These are phyloP conservation scores for Trematomus bernacchii DNA, from an alignment of 2,797 vertebrate genomes.

Conservation along the genomic window DNA sequence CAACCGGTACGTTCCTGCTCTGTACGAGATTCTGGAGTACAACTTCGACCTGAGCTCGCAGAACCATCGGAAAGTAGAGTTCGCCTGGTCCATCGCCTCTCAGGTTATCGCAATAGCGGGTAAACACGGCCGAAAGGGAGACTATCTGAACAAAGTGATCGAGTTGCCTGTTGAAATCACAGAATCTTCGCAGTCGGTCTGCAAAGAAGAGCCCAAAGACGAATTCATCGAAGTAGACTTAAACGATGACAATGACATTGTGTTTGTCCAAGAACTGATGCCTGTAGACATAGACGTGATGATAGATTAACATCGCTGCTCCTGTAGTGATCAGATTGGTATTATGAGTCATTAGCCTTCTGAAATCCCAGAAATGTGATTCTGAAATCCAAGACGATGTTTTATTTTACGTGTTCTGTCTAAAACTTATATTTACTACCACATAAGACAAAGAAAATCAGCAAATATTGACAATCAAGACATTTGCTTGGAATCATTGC, in stretches of 20 bases:
- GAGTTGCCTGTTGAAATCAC: slow-evolving; percentile 44
- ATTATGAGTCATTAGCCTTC: too few species aligned
- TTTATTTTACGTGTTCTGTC: too few species aligned
- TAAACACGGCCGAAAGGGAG: slow-evolving; percentile 3
- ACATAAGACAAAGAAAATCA: too few species aligned
- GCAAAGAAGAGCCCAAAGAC: slow-evolving; percentile 47
- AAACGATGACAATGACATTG: neutral
- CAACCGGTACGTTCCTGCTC: slow-evolving; percentile 31
- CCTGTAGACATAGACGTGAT: slow-evolving; percentile 61
- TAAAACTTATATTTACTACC: too few species aligned
- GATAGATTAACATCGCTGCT: slow-evolving; percentile 3
- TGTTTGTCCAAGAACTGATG: slow-evolving; percentile 55
- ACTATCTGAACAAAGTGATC: slow-evolving; percentile 38
- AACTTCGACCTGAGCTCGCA: slow-evolving; percentile 63
- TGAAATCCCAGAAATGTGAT: too few species aligned
- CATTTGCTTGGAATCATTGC: too few species aligned
- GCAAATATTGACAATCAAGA: too few species aligned
- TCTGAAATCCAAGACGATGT: too few species aligned
- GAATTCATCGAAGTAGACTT: neutral
- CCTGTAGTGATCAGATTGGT: too few species aligned
- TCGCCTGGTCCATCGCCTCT: slow-evolving; percentile 53
- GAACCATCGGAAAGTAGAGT: slow-evolving; percentile 45
- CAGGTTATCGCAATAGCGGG: slow-evolving; percentile 52
- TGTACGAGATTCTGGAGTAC: slow-evolving; percentile 64
- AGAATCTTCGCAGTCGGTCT: neutral